Conservation (phyloP, 2,797 vertebrate species). For the Diglossa cyanea region DNA sequence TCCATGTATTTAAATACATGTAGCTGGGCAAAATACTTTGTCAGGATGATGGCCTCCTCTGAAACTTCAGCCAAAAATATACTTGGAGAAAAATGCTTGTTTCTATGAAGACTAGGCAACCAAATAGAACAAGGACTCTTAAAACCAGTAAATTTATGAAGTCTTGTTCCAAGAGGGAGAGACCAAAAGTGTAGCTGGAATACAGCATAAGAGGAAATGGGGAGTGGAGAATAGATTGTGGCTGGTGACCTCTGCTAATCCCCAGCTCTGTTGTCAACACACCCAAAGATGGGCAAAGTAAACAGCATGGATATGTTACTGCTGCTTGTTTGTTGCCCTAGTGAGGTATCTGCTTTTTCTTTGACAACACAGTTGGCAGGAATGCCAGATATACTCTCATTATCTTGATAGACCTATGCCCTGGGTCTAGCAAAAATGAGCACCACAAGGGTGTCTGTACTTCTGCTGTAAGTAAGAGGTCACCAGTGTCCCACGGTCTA, state of each 20-base stretch:
- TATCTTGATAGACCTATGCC: not conserved
- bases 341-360: not conserved
- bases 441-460: not conserved
- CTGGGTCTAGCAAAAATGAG: not conserved
- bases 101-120: not conserved
- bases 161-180: not conserved
- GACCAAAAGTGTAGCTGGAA: not conserved
- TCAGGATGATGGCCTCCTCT: not conserved
- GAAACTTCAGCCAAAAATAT: not conserved
- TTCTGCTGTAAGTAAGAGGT: not conserved
- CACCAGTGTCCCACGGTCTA: not conserved
- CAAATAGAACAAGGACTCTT: not conserved
- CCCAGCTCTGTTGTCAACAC: not conserved
- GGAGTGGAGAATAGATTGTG: not conserved
- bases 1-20: not conserved
- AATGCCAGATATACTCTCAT: not conserved
- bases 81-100: not conserved
- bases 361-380: not conserved
- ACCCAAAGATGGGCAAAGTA: not conserved
- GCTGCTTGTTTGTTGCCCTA: not conserved
- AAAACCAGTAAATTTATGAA: not conserved
- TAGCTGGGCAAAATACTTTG: not conserved
- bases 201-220: not conserved
- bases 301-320: not conserved
- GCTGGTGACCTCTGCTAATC: not conserved